Conservation (phyloP, 2,888 invertebrate genomes). For the Drymonia ruficornis region DNA sequence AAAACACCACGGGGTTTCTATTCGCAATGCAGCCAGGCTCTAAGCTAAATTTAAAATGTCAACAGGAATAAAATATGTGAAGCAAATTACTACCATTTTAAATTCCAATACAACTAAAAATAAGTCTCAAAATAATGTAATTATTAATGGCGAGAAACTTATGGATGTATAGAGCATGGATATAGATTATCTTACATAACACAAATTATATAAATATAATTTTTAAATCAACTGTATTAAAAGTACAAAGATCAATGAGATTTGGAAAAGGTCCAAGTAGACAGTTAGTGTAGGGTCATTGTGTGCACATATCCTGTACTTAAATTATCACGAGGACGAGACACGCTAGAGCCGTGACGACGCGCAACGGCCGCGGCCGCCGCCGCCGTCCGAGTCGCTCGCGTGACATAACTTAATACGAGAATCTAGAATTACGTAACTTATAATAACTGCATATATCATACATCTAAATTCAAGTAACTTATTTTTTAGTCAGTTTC, state of each 20-base stretch:
- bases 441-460: slow-evolving; percentile 83
- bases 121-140: slow-evolving; percentile 41
- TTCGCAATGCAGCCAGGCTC: no score
- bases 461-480: slow-evolving; percentile 84
- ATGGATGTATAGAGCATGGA: slow-evolving; percentile 30
- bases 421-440: slow-evolving; percentile 82
- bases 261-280: slow-evolving; percentile 64
- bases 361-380: no score
- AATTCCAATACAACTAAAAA: slow-evolving; percentile 42
- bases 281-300: slow-evolving; percentile 45
- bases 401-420: slow-evolving; percentile 68
- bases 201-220: slow-evolving; percentile 55
- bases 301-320: slow-evolving; percentile 75
- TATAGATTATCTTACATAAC: slow-evolving; percentile 57
- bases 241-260: slow-evolving; percentile 67
- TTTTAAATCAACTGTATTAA: slow-evolving; percentile 57
- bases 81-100: slow-evolving; percentile 22
- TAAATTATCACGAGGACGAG: slow-evolving; percentile 74
- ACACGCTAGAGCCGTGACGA: slow-evolving; percentile 55
- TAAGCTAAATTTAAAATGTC: slow-evolving; percentile 30
- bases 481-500: slow-evolving; percentile 84
- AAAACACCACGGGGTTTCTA: no score
- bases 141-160: slow-evolving; percentile 14
- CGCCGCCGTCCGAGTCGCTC: slow-evolving; percentile 32
- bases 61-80: slow-evolving; percentile 26